Evolutionary conservation across 2,797 vertebrate species (phyloP).

Genomic region (Myripristis jacobus): DNA sequence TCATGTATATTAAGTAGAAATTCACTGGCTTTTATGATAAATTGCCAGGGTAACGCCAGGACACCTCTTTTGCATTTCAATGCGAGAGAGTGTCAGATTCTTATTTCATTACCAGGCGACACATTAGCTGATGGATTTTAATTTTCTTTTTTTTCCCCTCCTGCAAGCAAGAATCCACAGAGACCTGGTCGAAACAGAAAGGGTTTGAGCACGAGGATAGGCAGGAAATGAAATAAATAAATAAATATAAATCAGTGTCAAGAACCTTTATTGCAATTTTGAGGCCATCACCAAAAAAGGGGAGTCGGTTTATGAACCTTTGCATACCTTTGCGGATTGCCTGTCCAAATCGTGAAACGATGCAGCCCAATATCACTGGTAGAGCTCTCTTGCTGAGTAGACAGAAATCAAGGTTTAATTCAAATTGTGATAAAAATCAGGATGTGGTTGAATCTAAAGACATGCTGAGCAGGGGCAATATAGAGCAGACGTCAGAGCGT

Average conservation of each 20-base stretch:
- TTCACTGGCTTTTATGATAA: conserved; percentile 92
- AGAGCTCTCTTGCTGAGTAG: conserved; percentile 80
- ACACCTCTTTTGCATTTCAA: conserved; percentile 98
- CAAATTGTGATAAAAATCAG: conserved; percentile 81
- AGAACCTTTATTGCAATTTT: conserved; percentile 76
- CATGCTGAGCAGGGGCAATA: conserved; percentile 77
- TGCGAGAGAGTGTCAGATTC: conserved; percentile 92
- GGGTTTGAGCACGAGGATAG: conserved; percentile 63
- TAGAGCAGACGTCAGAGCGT: conserved; percentile 57
- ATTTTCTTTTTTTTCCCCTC: conserved; percentile 85
- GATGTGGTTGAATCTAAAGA: conserved; percentile 73
- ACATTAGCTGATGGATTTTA: conserved; percentile 96
- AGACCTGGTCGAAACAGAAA: conserved; percentile 79
- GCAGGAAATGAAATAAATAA: conserved; percentile 76
- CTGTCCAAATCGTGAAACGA: conserved; percentile 73
- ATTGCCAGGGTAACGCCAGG: conserved; percentile 92
- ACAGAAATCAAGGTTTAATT: conserved; percentile 84
- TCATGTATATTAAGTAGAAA: conserved; percentile 97
- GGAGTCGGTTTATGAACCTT: conserved; percentile 65
- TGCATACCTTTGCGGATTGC: conserved; percentile 74
- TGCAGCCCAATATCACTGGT: conserved; percentile 61
- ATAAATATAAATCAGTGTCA: conserved; percentile 82
- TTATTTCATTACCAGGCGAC: conserved; percentile 94
- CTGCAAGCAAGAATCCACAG: conserved; percentile 80
- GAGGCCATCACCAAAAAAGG: conserved; percentile 67